Base-by-base conservation (phyloP, 2,113 vertebrate genomes). In the Coryphaenoides rupestris region DNA sequence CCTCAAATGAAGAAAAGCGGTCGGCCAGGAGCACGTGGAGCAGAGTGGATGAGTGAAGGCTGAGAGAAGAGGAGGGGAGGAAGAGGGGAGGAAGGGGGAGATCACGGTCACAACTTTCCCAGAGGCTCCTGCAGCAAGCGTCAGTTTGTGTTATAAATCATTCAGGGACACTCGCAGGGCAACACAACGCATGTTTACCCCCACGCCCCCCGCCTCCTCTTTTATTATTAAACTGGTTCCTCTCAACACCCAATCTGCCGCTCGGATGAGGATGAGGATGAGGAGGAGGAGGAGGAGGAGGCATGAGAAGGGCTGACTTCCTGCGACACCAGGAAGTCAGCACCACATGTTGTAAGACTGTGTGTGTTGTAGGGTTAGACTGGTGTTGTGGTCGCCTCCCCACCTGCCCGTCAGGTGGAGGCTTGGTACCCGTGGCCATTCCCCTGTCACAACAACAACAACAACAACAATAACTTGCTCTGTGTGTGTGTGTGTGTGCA, bases 131-230 rank as follows among this genome's bases (percentile, higher is more conserved):
- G 77, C 81, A 70, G 77, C 81, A 70, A 76, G 74, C 65, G 81
- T 85, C 82, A 84, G 82, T 80, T 82, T 82, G 76, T 73, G 73
- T 87, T 85, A 83, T 88, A 83, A 89, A 87, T 87, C 83, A 90
- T 89, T 86, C 81, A 90, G 76, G 60, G 75, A 79, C 73, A 62
- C 78, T 88, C 82, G 58, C 66, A 79, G 46, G 66, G 77, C 33
- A 75, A 75, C 81, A 82, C 80, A 79, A 83, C 82, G 74, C 74
- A 79, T 79, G 80, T 82, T 73, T 76, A 76, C 78, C 66, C 69
- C 56, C 77, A 70, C 76, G 76, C 72, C 65, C 70, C 77, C 58
- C 66, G 72, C 70, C 58, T 65, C 24, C 52, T 71, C 65, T 60
- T 84, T 85, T 76, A 85, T 87, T 84, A 84, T 86, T 89, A 85